phyloP scores from a whole-genome alignment of 2,888 invertebrate species.

The Coremacera marginata region DNA sequence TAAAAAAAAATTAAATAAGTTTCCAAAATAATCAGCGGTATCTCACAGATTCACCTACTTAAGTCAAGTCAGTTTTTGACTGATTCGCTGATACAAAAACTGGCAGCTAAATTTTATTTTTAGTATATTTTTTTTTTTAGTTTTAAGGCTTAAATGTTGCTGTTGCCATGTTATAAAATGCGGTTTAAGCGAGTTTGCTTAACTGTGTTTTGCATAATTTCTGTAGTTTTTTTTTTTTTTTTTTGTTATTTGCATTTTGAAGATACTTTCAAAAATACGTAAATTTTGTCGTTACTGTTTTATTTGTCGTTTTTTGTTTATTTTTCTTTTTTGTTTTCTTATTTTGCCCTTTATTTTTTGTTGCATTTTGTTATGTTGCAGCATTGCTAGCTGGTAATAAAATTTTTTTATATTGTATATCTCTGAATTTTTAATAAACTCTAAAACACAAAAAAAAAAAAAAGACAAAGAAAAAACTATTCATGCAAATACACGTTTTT shows the following conservation, averaged over 20 bases:
- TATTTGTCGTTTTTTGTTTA: not conserved
- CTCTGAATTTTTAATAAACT: too few relatives aligned
- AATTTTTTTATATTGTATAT: too few relatives aligned
- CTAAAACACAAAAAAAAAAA: too few relatives aligned
- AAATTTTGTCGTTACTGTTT: not conserved
- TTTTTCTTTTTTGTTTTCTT: not conserved
- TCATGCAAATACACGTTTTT: too few relatives aligned
- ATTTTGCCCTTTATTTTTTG: too few relatives aligned
- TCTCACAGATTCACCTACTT: too few relatives aligned
- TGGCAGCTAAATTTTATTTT: not conserved
- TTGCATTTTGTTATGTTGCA: too few relatives aligned
- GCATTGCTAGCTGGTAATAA: too few relatives aligned
- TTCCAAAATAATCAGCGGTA: too few relatives aligned
- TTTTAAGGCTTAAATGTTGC: not conserved
- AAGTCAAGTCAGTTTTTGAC: not conserved
- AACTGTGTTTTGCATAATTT: constrained; percentile 18
- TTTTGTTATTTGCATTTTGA: constrained; percentile 1
- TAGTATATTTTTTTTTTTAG: not conserved
- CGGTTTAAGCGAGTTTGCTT: not conserved
- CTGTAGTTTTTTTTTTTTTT: not conserved
- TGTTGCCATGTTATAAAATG: constrained; percentile 14
- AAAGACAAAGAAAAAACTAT: too few relatives aligned
- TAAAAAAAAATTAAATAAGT: too few relatives aligned
- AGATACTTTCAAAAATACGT: constrained; percentile 16
- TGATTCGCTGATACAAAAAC: not conserved